A percentile compares a stretch with the other conserved stretches of the same genome.
These are phyloP conservation scores for Antennarius striatus DNA, from an alignment of 2,113 vertebrate species.

Conservation along the genomic window DNA sequence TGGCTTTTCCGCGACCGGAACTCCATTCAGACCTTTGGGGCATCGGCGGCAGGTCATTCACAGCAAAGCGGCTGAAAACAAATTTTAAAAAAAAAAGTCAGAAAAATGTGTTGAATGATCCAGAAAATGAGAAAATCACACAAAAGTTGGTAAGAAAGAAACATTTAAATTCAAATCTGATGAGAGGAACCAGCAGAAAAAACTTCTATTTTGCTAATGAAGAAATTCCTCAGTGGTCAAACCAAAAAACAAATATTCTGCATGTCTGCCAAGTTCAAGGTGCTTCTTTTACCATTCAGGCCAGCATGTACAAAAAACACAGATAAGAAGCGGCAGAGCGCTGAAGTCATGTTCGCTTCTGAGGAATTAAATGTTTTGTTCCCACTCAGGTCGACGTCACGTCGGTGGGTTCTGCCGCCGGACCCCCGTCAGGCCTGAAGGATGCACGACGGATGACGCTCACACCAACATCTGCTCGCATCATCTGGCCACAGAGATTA, in stretches of 20 bases:
- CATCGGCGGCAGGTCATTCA: conserved; percentile 71
- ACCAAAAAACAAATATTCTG: conserved; percentile 39
- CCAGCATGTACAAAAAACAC: conserved; percentile 39
- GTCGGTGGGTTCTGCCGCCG: background rate
- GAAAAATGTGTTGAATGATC: too few relatives aligned
- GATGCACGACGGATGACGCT: conserved; percentile 34
- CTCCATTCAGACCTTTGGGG: conserved; percentile 75
- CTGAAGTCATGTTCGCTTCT: background rate
- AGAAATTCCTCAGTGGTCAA: conserved; percentile 5
- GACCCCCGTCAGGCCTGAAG: background rate
- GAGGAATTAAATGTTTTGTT: conserved; percentile 24
- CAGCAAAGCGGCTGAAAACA: conserved; percentile 33
- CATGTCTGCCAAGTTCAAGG: conserved; percentile 19
- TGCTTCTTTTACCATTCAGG: conserved; percentile 6
- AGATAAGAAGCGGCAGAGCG: conserved; percentile 42
- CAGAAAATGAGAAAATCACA: background rate
- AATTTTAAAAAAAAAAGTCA: background rate
- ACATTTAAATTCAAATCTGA: background rate
- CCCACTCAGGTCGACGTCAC: background rate
- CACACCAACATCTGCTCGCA: conserved; percentile 68
- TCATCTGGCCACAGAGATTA: conserved; percentile 71
- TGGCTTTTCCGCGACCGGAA: conserved; percentile 57
- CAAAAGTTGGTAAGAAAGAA: background rate
- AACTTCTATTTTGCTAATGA: too few relatives aligned
- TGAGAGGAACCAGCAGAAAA: background rate